These are phyloP conservation scores for Zaprionus inermis DNA, from an alignment of 1,140 invertebrate species.

Conservation along the genomic window DNA sequence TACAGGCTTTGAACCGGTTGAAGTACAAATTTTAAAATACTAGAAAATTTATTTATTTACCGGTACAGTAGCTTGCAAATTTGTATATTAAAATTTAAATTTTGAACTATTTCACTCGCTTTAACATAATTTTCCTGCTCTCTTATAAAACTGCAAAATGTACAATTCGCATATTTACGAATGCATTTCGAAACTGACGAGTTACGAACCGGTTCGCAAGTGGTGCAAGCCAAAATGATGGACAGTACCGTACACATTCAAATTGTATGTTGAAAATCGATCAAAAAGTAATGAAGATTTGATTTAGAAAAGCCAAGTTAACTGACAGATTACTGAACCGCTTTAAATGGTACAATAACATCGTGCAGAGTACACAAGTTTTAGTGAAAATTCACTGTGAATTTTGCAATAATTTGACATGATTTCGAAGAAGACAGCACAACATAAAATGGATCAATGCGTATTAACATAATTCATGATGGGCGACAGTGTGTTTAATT, in stretches of 20 bases:
- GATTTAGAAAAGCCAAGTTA: neutral
- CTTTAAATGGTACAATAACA: neutral
- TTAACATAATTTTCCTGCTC: no score
- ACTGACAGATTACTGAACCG: neutral
- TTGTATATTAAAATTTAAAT: no score
- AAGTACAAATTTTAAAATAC: no score
- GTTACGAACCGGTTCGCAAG: neutral
- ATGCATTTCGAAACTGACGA: neutral
- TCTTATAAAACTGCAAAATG: no score
- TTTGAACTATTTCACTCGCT: no score
- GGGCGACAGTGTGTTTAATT: constrained; percentile 2
- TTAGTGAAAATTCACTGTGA: no score
- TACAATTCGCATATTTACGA: no score
- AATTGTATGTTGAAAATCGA: neutral
- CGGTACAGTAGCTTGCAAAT: no score
- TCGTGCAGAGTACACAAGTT: no score
- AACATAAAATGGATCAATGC: neutral
- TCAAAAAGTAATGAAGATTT: neutral
- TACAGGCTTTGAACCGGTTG: neutral
- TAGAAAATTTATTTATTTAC: no score
- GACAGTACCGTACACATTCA: no score
- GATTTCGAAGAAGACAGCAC: neutral
- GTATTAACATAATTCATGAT: neutral
- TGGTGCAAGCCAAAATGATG: neutral
- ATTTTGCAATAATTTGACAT: neutral